Evolutionary conservation across 2,888 invertebrate genomes (phyloP).

Genomic region (Acanthoscelides obtectus): DNA sequence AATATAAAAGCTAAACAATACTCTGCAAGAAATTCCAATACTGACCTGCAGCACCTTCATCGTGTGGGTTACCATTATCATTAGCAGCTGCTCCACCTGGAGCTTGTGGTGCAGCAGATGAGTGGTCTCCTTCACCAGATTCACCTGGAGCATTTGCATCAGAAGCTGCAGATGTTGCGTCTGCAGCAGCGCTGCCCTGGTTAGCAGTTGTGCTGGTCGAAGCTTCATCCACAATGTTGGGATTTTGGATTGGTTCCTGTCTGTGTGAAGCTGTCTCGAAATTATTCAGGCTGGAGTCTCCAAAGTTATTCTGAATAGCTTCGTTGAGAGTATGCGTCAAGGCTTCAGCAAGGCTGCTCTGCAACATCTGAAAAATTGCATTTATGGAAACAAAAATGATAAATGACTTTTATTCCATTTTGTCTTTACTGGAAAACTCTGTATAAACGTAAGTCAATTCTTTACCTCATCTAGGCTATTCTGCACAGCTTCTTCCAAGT

Average conservation of each 20-base stretch:
- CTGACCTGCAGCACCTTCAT: not conserved
- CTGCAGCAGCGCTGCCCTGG: not conserved
- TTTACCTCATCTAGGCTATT: not conserved
- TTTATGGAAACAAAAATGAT: too few relatives aligned
- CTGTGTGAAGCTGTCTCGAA: not conserved
- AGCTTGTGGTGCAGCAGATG: not conserved
- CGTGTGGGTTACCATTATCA: not conserved
- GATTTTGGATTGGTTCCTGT: not conserved
- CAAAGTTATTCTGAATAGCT: not conserved
- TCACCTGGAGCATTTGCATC: conserved; percentile 5
- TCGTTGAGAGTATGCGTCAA: not conserved
- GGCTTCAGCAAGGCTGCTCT: not conserved
- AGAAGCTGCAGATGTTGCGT: conserved; percentile 7
- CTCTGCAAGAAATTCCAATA: not conserved
- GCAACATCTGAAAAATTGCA: not conserved
- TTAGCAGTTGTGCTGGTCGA: not conserved
- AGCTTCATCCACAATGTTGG: conserved; percentile 3
- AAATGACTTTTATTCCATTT: too few relatives aligned
- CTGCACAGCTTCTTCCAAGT: not conserved
- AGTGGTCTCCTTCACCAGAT: not conserved
- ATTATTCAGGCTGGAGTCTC: not conserved
- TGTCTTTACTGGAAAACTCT: too few relatives aligned
- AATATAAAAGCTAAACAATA: too few relatives aligned
- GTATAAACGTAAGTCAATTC: too few relatives aligned
- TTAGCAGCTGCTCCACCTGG: not conserved